Evolutionary conservation across 2,113 vertebrate genomes (phyloP).

Genomic region (Scytalopus superciliaris): DNA sequence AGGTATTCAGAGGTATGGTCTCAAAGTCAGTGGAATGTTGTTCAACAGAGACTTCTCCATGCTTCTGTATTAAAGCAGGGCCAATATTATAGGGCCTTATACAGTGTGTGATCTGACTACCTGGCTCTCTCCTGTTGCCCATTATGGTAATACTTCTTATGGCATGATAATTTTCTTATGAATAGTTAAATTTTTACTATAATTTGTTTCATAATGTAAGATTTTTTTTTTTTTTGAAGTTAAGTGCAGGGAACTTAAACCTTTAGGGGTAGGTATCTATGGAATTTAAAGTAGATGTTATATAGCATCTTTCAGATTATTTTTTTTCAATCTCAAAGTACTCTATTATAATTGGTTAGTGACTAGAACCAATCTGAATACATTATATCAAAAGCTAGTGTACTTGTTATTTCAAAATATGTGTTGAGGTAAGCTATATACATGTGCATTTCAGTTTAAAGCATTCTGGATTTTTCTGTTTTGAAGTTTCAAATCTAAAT

Average conservation of each 20-base stretch:
- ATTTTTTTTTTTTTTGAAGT: background rate
- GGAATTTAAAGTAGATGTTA: conserved; percentile 42
- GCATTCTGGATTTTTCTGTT: conserved; percentile 22
- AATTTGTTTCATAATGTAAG: conserved; percentile 15
- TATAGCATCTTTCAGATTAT: background rate
- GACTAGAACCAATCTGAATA: conserved; percentile 36
- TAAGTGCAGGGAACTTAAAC: background rate
- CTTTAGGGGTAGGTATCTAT: background rate
- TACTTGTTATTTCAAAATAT: conserved; percentile 49
- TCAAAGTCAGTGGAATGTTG: background rate
- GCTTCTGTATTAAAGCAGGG: background rate
- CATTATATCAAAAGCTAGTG: conserved; percentile 8
- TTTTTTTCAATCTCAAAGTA: background rate
- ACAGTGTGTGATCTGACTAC: background rate
- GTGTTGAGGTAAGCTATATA: background rate
- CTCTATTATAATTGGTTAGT: conserved; percentile 36
- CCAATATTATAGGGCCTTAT: background rate
- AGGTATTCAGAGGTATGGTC: background rate
- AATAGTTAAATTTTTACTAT: background rate
- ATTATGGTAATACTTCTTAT: background rate
- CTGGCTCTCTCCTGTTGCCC: background rate
- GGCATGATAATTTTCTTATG: background rate
- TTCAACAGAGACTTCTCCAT: background rate
- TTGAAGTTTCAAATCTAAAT: conserved; percentile 3
- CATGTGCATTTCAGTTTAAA: background rate